These are phyloP conservation scores for Tetramorium simillimum DNA, from an alignment of 1,140 invertebrate genomes.

Conservation along the genomic window DNA sequence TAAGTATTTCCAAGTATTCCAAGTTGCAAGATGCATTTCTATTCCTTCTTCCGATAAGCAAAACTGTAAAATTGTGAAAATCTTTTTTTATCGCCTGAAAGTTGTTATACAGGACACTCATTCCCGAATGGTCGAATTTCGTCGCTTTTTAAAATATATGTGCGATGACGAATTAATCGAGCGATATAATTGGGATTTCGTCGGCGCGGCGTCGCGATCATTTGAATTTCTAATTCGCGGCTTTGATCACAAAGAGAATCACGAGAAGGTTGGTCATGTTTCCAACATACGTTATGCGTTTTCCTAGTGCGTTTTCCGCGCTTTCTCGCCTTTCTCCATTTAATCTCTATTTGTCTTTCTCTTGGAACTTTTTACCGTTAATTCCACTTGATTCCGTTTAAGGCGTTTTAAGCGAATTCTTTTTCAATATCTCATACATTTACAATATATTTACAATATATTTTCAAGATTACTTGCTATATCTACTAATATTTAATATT, in stretches of 20 bases:
- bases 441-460: not conserved
- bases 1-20: not conserved
- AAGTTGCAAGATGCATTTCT: not conserved
- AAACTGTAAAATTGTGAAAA: not conserved
- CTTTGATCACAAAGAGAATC: slow-evolving; percentile 21
- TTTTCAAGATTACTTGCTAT: not conserved
- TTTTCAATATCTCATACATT: not conserved
- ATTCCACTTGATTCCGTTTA: not conserved
- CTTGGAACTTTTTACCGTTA: not conserved
- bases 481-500: not conserved
- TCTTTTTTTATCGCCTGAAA: not conserved
- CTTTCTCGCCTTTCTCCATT: not conserved
- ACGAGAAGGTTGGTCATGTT: not conserved
- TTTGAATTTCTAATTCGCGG: slow-evolving; percentile 67
- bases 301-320: not conserved
- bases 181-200: slow-evolving; percentile 13
- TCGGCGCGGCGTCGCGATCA: not conserved
- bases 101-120: not conserved
- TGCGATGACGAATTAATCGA: slow-evolving; percentile 67
- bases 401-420: not conserved
- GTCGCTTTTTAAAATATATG: slow-evolving; percentile 43
- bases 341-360: slow-evolving; percentile 28
- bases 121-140: not conserved
- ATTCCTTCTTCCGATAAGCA: not conserved
- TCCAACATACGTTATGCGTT: not conserved